Percentiles rank a stretch among this genome's conserved stretches.
These are phyloP conservation scores for Tychaedon coryphoeus DNA, from an alignment of 2,113 vertebrate species.

Conservation along the genomic window DNA sequence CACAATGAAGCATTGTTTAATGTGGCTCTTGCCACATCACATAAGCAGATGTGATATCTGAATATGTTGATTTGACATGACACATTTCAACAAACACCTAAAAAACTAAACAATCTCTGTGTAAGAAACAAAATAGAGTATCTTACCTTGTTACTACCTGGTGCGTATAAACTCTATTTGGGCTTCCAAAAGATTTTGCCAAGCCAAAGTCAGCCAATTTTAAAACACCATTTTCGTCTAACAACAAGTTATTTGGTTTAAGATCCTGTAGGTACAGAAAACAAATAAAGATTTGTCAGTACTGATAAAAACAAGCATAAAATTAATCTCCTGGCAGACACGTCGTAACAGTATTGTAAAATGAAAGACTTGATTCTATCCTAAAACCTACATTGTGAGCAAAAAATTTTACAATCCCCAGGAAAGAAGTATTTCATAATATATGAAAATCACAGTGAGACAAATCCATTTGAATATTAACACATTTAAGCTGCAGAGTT, in stretches of 20 bases:
- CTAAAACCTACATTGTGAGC: not conserved
- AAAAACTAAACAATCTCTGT: not conserved
- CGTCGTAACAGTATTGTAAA: not conserved
- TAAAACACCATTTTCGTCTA: conserved; percentile 92
- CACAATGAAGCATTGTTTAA: no score
- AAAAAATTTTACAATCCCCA: accelerated
- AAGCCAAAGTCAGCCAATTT: conserved; percentile 97
- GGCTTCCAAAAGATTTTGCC: conserved; percentile 96
- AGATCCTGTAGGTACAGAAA: conserved; percentile 81
- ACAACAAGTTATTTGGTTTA: conserved; percentile 95
- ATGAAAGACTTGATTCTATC: not conserved
- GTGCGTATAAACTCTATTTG: conserved; percentile 94
- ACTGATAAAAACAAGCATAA: not conserved
- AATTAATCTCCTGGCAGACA: not conserved
- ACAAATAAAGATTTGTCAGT: not conserved
- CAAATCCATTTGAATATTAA: not conserved
- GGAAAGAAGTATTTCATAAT: not conserved
- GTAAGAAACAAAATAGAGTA: not conserved
- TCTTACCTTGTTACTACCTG: conserved; percentile 96
- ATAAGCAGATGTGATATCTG: not conserved
- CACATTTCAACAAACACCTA: not conserved
- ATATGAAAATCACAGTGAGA: not conserved
- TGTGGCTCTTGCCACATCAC: not conserved
- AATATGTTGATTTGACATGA: not conserved
- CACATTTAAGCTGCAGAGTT: not conserved